Base-by-base conservation (phyloP, 2,888 invertebrate genomes). In the Gryllus longicercus region DNA sequence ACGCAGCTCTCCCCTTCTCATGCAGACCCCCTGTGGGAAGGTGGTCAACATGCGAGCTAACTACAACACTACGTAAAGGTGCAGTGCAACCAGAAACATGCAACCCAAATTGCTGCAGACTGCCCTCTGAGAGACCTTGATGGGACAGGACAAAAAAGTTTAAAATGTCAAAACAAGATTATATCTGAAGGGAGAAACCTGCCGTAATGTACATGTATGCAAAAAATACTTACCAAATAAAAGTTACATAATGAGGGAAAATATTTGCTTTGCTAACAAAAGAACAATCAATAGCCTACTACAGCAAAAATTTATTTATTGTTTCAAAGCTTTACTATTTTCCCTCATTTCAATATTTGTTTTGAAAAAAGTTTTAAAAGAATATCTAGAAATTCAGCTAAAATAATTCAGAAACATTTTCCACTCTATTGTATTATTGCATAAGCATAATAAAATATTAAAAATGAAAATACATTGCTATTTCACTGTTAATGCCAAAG, bases 21-120 rank as follows among this genome's bases (percentile, higher is more conserved):
- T 79, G 81, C 81, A 77, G 81, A 50, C 79, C 79, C 76, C 49
- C n/a, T 51, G 76, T 18, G 79, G 80, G 76, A 76, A 78, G 50
- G 79, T 76, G 78, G 75, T 74, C 80, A 78, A 79, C 82, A 82
- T 82, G 82, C 82, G 80, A 80, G 79, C 80, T 80, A 80, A 78
- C 79, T 77, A 79, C 80, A 79, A 79, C 82, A 79, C 80, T 82
- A 81, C 78, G 75, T 51, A 75, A 79, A 79, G 75, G 82, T 80
- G 81, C 79, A 78, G 81, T 79, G 78, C 74, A 75, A 77, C 74
- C 74, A 76, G 51, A 50, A 75, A 74, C 81, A 81, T 80, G 80
- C 77, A 49, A 77, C 77, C 77, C 77, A 77, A 77, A 77, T 21
- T 49, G 50, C 78, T 81, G 78, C 76, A 75, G 75, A 21, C 78